Base-by-base conservation (phyloP, 2,113 vertebrate genomes). In the Urocitellus parryii region DNA sequence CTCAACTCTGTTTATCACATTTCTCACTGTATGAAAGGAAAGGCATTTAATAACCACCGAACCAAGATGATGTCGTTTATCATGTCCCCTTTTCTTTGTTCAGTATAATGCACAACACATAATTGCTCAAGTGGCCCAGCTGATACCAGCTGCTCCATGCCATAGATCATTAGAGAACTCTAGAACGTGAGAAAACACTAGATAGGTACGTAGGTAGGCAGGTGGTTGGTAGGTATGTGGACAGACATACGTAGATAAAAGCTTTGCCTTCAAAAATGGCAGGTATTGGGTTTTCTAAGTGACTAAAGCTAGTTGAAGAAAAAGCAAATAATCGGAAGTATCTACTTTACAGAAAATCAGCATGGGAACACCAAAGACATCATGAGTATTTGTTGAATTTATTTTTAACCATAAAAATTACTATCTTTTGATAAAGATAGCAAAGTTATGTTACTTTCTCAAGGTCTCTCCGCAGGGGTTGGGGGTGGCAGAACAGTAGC, bases 1-100 rank as follows among this genome's bases (percentile, higher is more conserved):
- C 79, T 93, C 85, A 89, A 96, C 70, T 86, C 90, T 91, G 94
- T 98, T 97, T 91, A 97, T 94, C 32, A 96, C 90, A 78, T 94
- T 96, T 81, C 89, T 98, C 95, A 24, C 34, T 94, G 82, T 82
- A 70, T 70, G 78, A 95, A 90, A 93, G 80, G 90, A 84, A 96
- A 96, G 37, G 34, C 70, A 74, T 94, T 96, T 97, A 88, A 95
- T 0, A 94, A 48, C 39, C 18, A 61, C 79, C 24, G 74, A 97
- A 25, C 89, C 88, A 98, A 95, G 2, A 37, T 86, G n/a, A 16
- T 74, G 68, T 83, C 56, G 88, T 95, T 90, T 70, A 84, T 95
- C 86, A 96, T 32, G 32, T 51, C n/a, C 25, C 10, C 56, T 88
- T 74, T 92, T 72, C 53, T 92, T 92, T 96, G 72, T 95, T 85